Conservation (phyloP, 2,888 invertebrate genomes). For the Drosophila picticornis region DNA sequence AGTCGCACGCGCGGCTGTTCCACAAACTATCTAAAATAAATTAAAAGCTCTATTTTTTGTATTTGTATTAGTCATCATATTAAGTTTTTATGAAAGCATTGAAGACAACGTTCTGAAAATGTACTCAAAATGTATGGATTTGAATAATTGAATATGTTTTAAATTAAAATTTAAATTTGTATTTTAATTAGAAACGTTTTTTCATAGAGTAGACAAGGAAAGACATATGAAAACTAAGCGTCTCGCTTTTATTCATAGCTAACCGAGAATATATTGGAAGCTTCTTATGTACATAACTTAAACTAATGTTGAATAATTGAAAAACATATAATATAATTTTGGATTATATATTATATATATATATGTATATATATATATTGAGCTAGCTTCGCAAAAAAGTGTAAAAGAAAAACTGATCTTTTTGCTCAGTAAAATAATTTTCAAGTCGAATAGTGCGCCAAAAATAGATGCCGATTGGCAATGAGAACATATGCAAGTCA, state of each 20-base stretch:
- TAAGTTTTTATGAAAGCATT: neutral
- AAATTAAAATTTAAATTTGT: neutral
- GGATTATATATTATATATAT: neutral
- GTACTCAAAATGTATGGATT: neutral
- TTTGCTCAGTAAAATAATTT: neutral
- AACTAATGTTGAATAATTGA: neutral
- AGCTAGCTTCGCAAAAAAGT: neutral
- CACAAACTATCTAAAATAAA: neutral
- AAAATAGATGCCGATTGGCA: neutral
- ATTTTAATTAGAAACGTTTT: neutral
- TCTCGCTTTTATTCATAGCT: conserved; percentile 24
- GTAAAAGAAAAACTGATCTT: neutral
- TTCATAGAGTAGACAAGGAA: conserved; percentile 10
- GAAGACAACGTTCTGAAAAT: neutral
- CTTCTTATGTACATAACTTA: neutral
- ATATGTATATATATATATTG: neutral
- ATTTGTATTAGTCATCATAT: neutral
- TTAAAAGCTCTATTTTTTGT: neutral
- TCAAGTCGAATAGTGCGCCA: neutral
- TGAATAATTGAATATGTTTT: neutral
- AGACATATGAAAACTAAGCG: neutral
- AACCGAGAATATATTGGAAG: neutral
- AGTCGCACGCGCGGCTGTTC: conserved; percentile 44
- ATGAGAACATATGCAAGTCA: neutral
- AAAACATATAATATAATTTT: neutral